phyloP scores from a whole-genome alignment of 2,797 vertebrate genomes.

The Parambassis ranga region DNA sequence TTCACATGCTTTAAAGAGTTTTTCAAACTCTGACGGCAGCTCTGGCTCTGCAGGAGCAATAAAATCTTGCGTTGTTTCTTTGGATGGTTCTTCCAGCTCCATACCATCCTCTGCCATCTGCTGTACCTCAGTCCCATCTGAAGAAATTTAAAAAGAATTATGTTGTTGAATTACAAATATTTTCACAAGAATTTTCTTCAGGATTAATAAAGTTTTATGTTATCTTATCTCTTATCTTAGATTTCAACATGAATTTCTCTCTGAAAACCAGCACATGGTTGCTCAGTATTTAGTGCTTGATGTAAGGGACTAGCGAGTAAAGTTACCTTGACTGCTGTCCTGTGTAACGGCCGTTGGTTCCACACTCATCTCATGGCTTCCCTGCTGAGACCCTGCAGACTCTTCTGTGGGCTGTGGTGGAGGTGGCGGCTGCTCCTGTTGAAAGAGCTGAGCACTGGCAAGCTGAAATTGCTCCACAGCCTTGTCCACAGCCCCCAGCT shows the following conservation, averaged over 20 bases:
- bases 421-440: slow-evolving; percentile 53
- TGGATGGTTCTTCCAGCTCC: slow-evolving; percentile 81
- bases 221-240: too few species aligned
- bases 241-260: too few species aligned
- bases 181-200: too few species aligned
- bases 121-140: slow-evolving; percentile 63
- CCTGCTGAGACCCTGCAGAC: slow-evolving; percentile 6
- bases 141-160: background rate
- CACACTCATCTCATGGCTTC: slow-evolving; percentile 21
- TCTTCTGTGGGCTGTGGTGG: slow-evolving; percentile 48
- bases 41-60: slow-evolving; percentile 62
- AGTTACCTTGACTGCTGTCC: slow-evolving; percentile 52
- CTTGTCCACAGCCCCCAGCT: slow-evolving; percentile 66
- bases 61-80: slow-evolving; percentile 77
- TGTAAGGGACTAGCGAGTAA: too few species aligned
- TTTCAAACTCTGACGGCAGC: slow-evolving; percentile 91
- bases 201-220: too few species aligned
- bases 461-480: slow-evolving; percentile 74
- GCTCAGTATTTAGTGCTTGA: too few species aligned
- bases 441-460: slow-evolving; percentile 58
- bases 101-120: slow-evolving; percentile 75
- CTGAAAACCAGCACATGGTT: too few species aligned
- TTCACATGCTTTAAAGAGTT: slow-evolving; percentile 90
- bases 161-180: background rate
- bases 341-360: slow-evolving; percentile 16